These are phyloP conservation scores for Acrossocheilus fasciatus DNA, from an alignment of 2,797 vertebrate genomes.

Conservation along the genomic window DNA sequence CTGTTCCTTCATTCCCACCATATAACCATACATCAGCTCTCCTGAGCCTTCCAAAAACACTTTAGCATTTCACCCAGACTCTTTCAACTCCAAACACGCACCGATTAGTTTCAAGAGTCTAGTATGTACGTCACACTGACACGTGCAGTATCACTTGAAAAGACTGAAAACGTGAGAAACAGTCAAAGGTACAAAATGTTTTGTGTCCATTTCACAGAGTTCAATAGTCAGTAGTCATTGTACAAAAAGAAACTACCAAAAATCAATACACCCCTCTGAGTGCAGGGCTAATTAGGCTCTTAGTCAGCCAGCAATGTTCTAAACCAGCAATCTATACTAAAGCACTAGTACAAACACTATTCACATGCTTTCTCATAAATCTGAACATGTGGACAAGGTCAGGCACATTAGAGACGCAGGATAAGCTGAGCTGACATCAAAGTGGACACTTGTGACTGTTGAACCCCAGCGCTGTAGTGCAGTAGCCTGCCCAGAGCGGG, in stretches of 20 bases:
- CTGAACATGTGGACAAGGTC: background rate
- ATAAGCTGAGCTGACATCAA: slow-evolving; percentile 28
- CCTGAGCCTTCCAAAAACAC: slow-evolving; percentile 1
- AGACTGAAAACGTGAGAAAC: slow-evolving; percentile 16
- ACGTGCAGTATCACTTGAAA: background rate
- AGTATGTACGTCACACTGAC: slow-evolving; percentile 2
- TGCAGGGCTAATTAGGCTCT: slow-evolving; percentile 17
- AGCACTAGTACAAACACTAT: slow-evolving; percentile 20
- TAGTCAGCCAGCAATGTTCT: slow-evolving; percentile 35
- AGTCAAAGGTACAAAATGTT: slow-evolving; percentile 5
- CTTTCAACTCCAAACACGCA: background rate
- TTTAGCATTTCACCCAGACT: background rate
- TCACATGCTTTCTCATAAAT: background rate
- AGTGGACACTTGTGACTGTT: background rate
- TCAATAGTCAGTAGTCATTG: slow-evolving; percentile 29
- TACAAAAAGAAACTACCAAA: slow-evolving; percentile 6
- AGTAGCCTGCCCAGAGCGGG: background rate
- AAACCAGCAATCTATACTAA: slow-evolving; percentile 28
- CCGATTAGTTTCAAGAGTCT: slow-evolving; percentile 22
- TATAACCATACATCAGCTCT: background rate
- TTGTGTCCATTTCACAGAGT: slow-evolving; percentile 28
- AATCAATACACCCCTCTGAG: background rate
- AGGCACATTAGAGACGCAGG: background rate
- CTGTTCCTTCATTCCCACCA: background rate
- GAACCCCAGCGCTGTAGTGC: background rate